Percentiles rank a stretch among this genome's conserved stretches.
phyloP scores from a whole-genome alignment of 1,140 invertebrate genomes.

The Pogonognathellus flavescens region DNA sequence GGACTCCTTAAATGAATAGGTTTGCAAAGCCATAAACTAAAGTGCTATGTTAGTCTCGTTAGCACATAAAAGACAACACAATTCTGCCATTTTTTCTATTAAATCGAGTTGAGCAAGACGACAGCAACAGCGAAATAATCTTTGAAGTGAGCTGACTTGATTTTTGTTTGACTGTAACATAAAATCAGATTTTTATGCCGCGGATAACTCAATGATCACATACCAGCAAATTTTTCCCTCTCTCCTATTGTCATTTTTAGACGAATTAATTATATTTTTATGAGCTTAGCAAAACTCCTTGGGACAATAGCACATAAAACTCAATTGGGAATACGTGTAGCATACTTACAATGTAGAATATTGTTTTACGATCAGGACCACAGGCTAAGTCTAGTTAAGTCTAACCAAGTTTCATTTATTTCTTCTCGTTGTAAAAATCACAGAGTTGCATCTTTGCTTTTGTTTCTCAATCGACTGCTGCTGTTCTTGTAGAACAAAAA shows the following conservation, averaged over 20 bases:
- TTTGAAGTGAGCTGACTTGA: background rate
- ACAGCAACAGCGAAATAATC: background rate
- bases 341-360: constrained; percentile 4
- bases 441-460: background rate
- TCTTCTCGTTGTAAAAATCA: no score
- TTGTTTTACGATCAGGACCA: constrained; percentile 47
- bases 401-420: background rate
- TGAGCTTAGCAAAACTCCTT: background rate
- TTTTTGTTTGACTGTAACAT: constrained; percentile 24
- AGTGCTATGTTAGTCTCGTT: constrained; percentile 44
- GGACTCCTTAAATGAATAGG: constrained; percentile 46
- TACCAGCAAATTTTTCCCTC: constrained; percentile 3
- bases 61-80: constrained; percentile 34
- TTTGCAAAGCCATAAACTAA: constrained; percentile 40
- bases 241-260: constrained; percentile 28
- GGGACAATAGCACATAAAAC: constrained; percentile 33
- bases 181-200: constrained; percentile 27
- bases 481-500: background rate
- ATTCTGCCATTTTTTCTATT: background rate
- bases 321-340: constrained; percentile 20
- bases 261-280: constrained; percentile 46
- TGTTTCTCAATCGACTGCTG: background rate
- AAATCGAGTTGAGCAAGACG: background rate
- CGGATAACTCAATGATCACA: background rate
- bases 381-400: background rate